A percentile compares a stretch with the other conserved stretches of the same genome.
phyloP scores from a whole-genome alignment of 2,888 invertebrate species.

The Rhagonycha fulva region DNA sequence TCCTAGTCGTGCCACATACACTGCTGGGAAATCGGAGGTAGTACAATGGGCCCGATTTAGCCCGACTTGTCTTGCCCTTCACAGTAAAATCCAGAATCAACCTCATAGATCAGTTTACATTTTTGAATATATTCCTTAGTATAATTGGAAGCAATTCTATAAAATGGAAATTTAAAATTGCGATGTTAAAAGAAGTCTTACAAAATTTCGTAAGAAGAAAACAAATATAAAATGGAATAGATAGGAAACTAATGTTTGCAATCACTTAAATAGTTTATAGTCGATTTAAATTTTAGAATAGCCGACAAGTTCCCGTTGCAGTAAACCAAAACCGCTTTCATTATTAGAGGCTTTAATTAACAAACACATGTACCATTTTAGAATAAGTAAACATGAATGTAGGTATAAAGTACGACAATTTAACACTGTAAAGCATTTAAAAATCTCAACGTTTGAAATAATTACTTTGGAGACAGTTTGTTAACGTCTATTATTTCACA shows the following conservation, averaged over 20 bases:
- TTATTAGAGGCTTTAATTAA: neutral
- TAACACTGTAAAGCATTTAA: neutral
- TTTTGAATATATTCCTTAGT: no score
- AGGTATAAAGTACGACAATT: neutral
- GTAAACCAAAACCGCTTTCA: neutral
- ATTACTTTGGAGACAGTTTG: neutral
- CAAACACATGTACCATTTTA: neutral
- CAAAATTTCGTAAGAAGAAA: neutral
- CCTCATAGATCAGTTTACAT: no score
- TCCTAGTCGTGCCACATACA: no score
- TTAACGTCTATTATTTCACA: neutral
- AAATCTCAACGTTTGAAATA: neutral
- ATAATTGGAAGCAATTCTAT: no score
- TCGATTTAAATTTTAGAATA: neutral
- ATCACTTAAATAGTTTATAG: neutral
- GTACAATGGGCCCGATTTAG: no score
- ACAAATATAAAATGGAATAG: neutral
- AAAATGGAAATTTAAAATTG: no score
- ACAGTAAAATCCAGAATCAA: no score
- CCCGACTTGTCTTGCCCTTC: no score
- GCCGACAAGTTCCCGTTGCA: neutral
- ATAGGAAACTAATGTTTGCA: neutral
- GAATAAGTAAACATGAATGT: neutral
- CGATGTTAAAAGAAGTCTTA: no score
- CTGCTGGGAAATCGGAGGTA: no score